Base-by-base conservation (phyloP, 2,113 vertebrate species). In the Atlantisia rogersi region DNA sequence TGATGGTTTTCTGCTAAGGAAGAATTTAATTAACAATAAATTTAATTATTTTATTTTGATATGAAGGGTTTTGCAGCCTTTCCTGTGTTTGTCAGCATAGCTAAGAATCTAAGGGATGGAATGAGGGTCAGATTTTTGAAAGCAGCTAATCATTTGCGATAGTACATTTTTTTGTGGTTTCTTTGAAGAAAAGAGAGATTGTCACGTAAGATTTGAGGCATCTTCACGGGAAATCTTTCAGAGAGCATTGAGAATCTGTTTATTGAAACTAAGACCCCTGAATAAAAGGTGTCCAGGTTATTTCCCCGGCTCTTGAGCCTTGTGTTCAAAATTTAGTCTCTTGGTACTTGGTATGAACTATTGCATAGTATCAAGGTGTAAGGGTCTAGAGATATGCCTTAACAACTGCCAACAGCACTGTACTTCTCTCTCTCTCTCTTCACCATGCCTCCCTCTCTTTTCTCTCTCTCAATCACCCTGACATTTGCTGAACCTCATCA, bases 1-100 rank as follows among this genome's bases (percentile, higher is more conserved):
- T 94, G 39, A 91, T 75, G 52, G 29, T 46, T 92, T 39, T 95
- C 48, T 86, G 14, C 35, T 83, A 91, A 70, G 56, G 15, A 87
- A 62, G 28, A 88, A 94, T 83, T 50, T 69, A 79, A 94, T 96
- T 94, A 92, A 48, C 18, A 79, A 65, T 46, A 87, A 73, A 91
- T 88, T 39, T 62, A 69, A 81, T 93, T 75, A 58, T 93, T 94
- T 95, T 70, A 28, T 94, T 93, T 90, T 77, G 25, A 26, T 75
- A 42, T 56, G 42, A 17, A 17, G 22, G 5, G 1, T 15, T 88
- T 90, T 86, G 10, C n/a, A 88, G 48, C 24, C 15, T 86, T 86
- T 86, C 14, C 13, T 81, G 50, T 8, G 20, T 75, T 75, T 81
- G 3, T 29, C 35, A 77, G 15, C 21, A 56, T 15, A 53, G 29